Evolutionary conservation across 2,797 vertebrate species (phyloP).

Genomic region (Bryconaethiops microstoma): DNA sequence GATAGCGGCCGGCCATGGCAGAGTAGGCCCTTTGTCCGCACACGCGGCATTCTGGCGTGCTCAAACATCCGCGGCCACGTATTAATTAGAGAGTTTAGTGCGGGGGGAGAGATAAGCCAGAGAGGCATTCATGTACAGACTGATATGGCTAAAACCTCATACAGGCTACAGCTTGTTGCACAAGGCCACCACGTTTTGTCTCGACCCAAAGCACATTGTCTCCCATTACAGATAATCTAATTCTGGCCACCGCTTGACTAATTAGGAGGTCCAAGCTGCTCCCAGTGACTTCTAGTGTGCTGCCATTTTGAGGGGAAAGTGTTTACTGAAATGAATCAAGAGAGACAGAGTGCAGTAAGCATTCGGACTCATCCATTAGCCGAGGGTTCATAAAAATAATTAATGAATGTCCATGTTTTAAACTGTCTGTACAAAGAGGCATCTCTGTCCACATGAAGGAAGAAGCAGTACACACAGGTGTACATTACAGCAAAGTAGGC

Average conservation of each 20-base stretch:
- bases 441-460: conserved; percentile 9
- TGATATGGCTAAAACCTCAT: conserved; percentile 55
- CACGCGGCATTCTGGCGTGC: conserved; percentile 72
- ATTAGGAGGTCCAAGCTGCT: conserved; percentile 43
- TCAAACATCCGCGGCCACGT: conserved; percentile 69
- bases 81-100: conserved; percentile 76
- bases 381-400: conserved; percentile 33
- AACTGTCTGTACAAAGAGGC: conserved; percentile 27
- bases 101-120: conserved; percentile 67
- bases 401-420: conserved; percentile 38
- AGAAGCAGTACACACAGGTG: neutral
- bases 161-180: conserved; percentile 52
- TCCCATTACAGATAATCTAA: conserved; percentile 54
- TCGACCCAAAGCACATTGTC: conserved; percentile 28
- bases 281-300: conserved; percentile 39
- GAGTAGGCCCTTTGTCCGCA: conserved; percentile 74
- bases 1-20: conserved; percentile 76
- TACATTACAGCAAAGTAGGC: neutral
- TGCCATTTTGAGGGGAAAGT: conserved; percentile 39
- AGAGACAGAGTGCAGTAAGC: conserved; percentile 39
- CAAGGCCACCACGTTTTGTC: conserved; percentile 28
- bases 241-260: conserved; percentile 51
- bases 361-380: conserved; percentile 44
- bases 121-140: conserved; percentile 54
- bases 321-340: conserved; percentile 47